Base-by-base conservation (phyloP, 2,888 invertebrate species). In the Belgica antarctica region DNA sequence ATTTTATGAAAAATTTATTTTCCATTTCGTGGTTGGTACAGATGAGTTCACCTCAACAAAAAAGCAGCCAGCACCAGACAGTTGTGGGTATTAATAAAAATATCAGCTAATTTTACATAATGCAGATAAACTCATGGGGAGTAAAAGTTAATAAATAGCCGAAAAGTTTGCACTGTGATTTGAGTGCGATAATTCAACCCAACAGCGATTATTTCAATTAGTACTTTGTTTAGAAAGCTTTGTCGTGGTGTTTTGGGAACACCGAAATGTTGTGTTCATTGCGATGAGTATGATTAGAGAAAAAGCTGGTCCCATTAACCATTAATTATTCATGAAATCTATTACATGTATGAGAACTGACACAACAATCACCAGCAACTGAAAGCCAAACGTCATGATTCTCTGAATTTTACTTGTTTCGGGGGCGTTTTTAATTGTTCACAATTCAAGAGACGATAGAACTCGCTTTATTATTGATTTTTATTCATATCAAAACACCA, bases 401-500 rank as follows among this genome's bases (percentile, higher is more conserved):
- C 12, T n/a, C n/a, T n/a, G n/a, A n/a, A n/a, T n/a, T n/a, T n/a
- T n/a, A n/a, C n/a, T n/a, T n/a, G 34, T 8, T 31, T 31, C 22
- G 3, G 52, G 52, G 52, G 52, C 52, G 52, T 52, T 19, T 52
- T 52, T 22, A 52, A 52, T 52, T 52, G 52, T 52, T 52, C 17
- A 52, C 52, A 17, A 52, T 52, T 22, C 12, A n/a, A 52, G 12
- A 52, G 22, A 22, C 52, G 22, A 52, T 2, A 52, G 52, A 52
- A 52, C 22, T 52, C n/a, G 52, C 52, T 52, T 52, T 31, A 8
- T 52, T 52, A 52, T 52, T 52, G 52, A 52, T 52, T 52, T n/a
- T 52, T 22, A 52, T 10, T 52, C 19, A 10, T 52, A 52, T 52
- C 52, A 52, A 52, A 52, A 52, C 17, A 52, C n/a, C n/a, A 52